Evolutionary conservation across 2,888 invertebrate species (phyloP), one percentile per base, ranked within the genome.

Genomic region (Muschampia plurimacula): DNA sequence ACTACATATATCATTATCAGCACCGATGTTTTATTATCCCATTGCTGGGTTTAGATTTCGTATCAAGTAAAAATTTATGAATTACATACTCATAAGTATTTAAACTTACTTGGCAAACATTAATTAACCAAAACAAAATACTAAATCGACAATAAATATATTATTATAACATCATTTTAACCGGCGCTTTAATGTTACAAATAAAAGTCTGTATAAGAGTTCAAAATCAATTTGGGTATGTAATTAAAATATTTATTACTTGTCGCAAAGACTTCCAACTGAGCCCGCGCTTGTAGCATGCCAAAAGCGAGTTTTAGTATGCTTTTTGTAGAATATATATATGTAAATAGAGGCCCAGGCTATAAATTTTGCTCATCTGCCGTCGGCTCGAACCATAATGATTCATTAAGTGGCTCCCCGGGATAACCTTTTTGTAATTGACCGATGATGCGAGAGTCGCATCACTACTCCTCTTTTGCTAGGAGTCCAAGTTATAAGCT

Each of bases 381-480:
- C 87, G 85, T 82, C 86, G 87, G 80, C 88, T 86, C 83, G 83
- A 83, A 86, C 87, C 87, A 88, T 93, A 93, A 93, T 93, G 93
- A 93, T 92, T 93, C 93, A 93, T 93, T 93, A 93, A 93, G 90
- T 92, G 92, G 93, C 92, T 92, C 90, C 87, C 85, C 85, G 90
- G 92, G 92, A 93, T 93, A 92, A 91, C 91, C 91, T 93, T 92
- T 92, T 93, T 93, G 93, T 93, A 93, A 92, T 92, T 92, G 92
- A 92, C 91, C 92, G 93, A 91, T 93, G 93, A 92, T 92, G 90
- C 90, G 91, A 90, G 88, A 84, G 91, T 84, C 82, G 85, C 90
- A 91, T 91, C 90, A 88, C 87, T 89, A 90, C 90, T 88, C 89
- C 91, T 90, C 89, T 88, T 88, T 87, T 86, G 85, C 81, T 85